Conservation (phyloP, 2,888 invertebrate species). For the Chorisops tibialis region DNA sequence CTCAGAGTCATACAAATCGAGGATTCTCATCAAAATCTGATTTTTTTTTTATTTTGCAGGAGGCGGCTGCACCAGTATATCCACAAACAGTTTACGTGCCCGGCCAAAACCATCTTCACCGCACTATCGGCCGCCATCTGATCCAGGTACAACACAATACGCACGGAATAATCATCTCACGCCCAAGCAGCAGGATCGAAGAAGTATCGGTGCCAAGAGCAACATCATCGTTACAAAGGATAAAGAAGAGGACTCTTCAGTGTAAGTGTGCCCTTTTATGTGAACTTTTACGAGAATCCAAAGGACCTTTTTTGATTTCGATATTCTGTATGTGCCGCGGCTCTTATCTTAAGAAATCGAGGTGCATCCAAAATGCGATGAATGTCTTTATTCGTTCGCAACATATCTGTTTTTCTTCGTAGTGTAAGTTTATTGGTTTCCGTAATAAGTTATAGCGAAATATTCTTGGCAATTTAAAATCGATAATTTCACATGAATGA, state of each 20-base stretch:
- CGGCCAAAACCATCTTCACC: slow-evolving; percentile 9
- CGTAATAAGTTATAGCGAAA: too few species aligned
- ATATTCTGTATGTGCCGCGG: too few species aligned
- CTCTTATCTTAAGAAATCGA: too few species aligned
- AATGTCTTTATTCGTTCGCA: too few species aligned
- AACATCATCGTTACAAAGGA: slow-evolving; percentile 18
- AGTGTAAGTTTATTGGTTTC: too few species aligned
- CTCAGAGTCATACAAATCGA: background rate
- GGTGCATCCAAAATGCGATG: too few species aligned
- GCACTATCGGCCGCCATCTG: slow-evolving; percentile 10
- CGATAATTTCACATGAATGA: slow-evolving; percentile 18
- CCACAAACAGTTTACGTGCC: slow-evolving; percentile 15
- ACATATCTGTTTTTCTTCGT: too few species aligned
- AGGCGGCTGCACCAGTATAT: background rate
- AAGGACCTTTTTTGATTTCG: too few species aligned
- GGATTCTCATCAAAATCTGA: background rate
- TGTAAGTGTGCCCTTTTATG: slow-evolving; percentile 31
- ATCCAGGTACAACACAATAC: slow-evolving; percentile 16
- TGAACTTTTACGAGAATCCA: background rate
- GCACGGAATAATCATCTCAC: background rate
- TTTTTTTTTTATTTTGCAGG: background rate
- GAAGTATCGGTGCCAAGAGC: slow-evolving; percentile 14
- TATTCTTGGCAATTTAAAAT: background rate
- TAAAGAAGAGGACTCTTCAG: slow-evolving; percentile 17
- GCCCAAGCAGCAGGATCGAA: background rate